Percentiles rank a stretch among this genome's conserved stretches.
These are phyloP conservation scores for Bradysia coprophila DNA, from an alignment of 1,140 invertebrate species.

Conservation along the genomic window DNA sequence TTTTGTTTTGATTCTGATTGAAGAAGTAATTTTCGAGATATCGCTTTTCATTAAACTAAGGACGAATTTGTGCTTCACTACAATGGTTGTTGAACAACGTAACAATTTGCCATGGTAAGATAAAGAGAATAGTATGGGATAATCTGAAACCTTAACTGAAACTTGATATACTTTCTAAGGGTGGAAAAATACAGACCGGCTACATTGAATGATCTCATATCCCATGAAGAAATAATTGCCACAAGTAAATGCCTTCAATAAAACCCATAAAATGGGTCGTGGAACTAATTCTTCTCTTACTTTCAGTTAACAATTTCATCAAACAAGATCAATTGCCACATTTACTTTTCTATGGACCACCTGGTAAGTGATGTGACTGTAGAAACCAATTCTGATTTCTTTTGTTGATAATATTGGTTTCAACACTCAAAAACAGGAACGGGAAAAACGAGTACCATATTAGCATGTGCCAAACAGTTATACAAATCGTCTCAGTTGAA, in stretches of 20 bases:
- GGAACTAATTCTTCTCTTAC: conserved; percentile 9
- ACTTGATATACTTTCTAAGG: conserved; percentile 36
- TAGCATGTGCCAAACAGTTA: conserved; percentile 87
- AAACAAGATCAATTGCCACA: conserved; percentile 86
- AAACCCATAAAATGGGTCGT: conserved; percentile 1
- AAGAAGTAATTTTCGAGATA: too few species aligned
- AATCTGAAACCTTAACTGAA: neutral
- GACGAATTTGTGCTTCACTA: too few species aligned
- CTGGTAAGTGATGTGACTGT: too few species aligned
- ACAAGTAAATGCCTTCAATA: conserved; percentile 57
- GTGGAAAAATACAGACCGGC: conserved; percentile 96
- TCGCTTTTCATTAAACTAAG: too few species aligned
- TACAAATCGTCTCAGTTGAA: conserved; percentile 67
- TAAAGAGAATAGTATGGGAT: neutral
- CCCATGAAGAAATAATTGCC: conserved; percentile 90
- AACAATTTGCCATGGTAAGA: conserved; percentile 33
- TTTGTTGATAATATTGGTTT: too few species aligned
- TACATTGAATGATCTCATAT: conserved; percentile 81
- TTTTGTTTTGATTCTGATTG: too few species aligned
- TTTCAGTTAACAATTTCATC: conserved; percentile 84
- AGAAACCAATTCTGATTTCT: too few species aligned
- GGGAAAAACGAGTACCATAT: conserved; percentile 95
- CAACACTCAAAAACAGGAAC: too few species aligned
- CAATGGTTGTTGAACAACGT: too few species aligned
- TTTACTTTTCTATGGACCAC: conserved; percentile 94